These are phyloP conservation scores for Laspeyria flexula DNA, from an alignment of 2,888 invertebrate genomes.

Conservation along the genomic window DNA sequence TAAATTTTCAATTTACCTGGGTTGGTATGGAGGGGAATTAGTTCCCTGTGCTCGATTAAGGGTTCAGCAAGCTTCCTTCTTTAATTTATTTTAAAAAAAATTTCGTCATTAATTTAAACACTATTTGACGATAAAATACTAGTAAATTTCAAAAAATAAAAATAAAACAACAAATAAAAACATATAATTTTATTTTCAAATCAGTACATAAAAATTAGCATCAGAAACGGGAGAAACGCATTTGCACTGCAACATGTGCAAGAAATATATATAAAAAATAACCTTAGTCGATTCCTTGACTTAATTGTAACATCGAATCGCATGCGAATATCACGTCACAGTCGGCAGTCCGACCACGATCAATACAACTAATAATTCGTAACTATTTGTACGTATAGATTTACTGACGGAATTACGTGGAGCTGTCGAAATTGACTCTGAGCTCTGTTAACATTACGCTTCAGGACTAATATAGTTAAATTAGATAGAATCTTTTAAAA, in stretches of 20 bases:
- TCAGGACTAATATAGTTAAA: slow-evolving; percentile 12
- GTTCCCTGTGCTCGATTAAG: no score
- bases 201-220: slow-evolving; percentile 20
- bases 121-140: no score
- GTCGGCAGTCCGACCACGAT: slow-evolving; percentile 19
- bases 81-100: no score
- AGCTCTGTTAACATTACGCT: slow-evolving; percentile 21
- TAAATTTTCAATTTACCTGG: no score
- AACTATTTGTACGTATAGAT: slow-evolving; percentile 26
- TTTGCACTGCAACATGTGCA: slow-evolving; percentile 33
- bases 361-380: slow-evolving; percentile 33
- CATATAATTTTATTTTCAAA: slow-evolving; percentile 38
- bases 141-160: background rate
- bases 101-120: no score
- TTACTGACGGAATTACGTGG: background rate
- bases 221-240: slow-evolving; percentile 18
- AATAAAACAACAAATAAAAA: slow-evolving; percentile 19
- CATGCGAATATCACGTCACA: slow-evolving; percentile 26
- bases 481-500: no score
- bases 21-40: no score
- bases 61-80: no score
- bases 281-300: slow-evolving; percentile 40
- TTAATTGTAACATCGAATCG: slow-evolving; percentile 33
- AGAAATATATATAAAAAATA: slow-evolving; percentile 38
- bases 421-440: slow-evolving; percentile 24